Base-by-base conservation (phyloP, 2,797 vertebrate genomes). In the Pristis pectinata region DNA sequence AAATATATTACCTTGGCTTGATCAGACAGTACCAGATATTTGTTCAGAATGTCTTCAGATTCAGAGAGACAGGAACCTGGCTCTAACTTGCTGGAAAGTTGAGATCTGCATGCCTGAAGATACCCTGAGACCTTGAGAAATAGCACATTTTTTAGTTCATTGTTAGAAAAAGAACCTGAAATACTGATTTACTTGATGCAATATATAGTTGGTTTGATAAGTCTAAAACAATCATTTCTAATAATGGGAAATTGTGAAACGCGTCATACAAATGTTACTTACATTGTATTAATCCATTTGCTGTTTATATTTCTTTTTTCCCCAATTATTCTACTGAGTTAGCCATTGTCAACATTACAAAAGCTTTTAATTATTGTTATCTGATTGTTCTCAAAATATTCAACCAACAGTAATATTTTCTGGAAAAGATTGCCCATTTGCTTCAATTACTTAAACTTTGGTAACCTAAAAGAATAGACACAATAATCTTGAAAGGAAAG, bases 1-100 rank as follows among this genome's bases (percentile, higher is more conserved):
- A 59, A 53, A 95, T 49, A 59, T 1, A 94, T 97, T 97, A 98
- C 98, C 98, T 98, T 97, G 95, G 96, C 95, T 96, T 98, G 96
- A 95, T 96, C 95, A 77, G 96, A 96, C 95, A 98, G 95, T 95
- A 98, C 97, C 94, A 97, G 95, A 95, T 98, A 97, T 96, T 96
- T 97, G 74, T 95, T 96, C 95, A 98, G 96, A 95, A 97, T 95
- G 94, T 97, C 96, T 95, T 98, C 97, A 0, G 97, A 97, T 93
- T 98, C 97, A 87, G 95, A 96, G 94, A 98, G 96, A 92, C 89
- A 96, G 0, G 61, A 96, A 92, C 97, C 97, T 0, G 97, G 96
- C 95, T 98, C 97, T 95, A 96, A 79, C 95, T 95, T 96, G 95
- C 41, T 96, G 15, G 96, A 96, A 91, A 98, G 96, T 59, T 96